Percentiles rank a stretch among this genome's conserved stretches.
Conservation (phyloP, 2,797 vertebrate genomes). For the Gadopsis bispinosus region DNA sequence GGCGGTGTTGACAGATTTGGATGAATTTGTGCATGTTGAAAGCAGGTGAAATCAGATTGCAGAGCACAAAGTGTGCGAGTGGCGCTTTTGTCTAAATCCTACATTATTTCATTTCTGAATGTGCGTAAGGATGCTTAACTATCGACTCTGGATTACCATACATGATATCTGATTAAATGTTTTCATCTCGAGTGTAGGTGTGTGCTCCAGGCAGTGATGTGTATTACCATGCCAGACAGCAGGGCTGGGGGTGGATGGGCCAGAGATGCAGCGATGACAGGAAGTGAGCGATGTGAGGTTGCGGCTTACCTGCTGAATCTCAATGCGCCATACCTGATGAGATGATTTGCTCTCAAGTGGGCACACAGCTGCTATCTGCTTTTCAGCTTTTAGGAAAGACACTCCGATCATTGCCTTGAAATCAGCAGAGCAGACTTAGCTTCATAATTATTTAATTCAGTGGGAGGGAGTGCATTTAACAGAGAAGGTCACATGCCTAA, state of each 20-base stretch:
- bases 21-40: conserved; percentile 52
- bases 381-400: conserved; percentile 53
- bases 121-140: conserved; percentile 54
- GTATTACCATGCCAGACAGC: conserved; percentile 56
- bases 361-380: conserved; percentile 49
- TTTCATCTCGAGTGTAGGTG: conserved; percentile 61
- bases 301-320: conserved; percentile 64
- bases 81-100: conserved; percentile 47
- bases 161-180: conserved; percentile 55
- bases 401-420: conserved; percentile 47
- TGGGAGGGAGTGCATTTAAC: conserved; percentile 24
- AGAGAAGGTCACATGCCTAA: conserved; percentile 36
- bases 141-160: conserved; percentile 60
- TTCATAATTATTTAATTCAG: conserved; percentile 49
- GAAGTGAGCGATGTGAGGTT: conserved; percentile 53
- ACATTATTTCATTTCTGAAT: conserved; percentile 40
- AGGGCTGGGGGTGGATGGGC: conserved; percentile 52
- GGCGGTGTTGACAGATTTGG: conserved; percentile 34
- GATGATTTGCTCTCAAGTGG: conserved; percentile 49
- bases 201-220: conserved; percentile 57
- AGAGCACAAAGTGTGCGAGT: conserved; percentile 16
- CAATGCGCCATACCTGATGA: conserved; percentile 43
- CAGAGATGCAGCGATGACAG: conserved; percentile 54
- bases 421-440: conserved; percentile 38
- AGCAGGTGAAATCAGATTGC: conserved; percentile 59